Conservation (phyloP, 2,888 invertebrate species). For the Aplocera efformata region DNA sequence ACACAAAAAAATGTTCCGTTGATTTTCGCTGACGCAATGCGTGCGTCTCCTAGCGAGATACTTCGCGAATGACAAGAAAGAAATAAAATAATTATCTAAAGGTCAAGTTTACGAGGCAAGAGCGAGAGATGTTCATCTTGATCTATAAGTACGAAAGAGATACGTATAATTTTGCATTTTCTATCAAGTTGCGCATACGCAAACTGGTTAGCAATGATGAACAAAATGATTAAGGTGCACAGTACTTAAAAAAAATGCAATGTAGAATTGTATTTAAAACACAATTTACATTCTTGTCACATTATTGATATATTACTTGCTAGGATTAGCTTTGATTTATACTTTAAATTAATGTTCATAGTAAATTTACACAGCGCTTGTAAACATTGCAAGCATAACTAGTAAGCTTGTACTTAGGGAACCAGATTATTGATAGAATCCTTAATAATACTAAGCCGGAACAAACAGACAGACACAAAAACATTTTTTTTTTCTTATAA, state of each 20-base stretch:
- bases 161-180: slow-evolving; percentile 27
- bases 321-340: too few relatives aligned
- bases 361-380: too few relatives aligned
- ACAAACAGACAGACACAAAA: too few relatives aligned
- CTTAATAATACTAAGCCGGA: too few relatives aligned
- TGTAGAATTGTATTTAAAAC: too few relatives aligned
- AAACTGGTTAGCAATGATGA: slow-evolving; percentile 56
- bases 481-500: too few relatives aligned
- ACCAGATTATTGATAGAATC: too few relatives aligned
- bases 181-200: slow-evolving; percentile 41
- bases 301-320: too few relatives aligned
- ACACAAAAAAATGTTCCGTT: slow-evolving; percentile 32
- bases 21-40: slow-evolving; percentile 35
- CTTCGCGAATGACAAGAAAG: slow-evolving; percentile 54
- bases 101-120: slow-evolving; percentile 66
- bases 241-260: slow-evolving; percentile 6
- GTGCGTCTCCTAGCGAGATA: slow-evolving; percentile 39
- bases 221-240: slow-evolving; percentile 32
- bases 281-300: too few relatives aligned
- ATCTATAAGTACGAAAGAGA: slow-evolving; percentile 34
- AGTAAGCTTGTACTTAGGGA: too few relatives aligned
- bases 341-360: too few relatives aligned
- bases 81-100: slow-evolving; percentile 46
- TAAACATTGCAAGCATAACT: too few relatives aligned
- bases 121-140: slow-evolving; percentile 28